Evolutionary conservation across 2,888 invertebrate species (phyloP).

Genomic region (Caenorhabditis auriculariae): DNA sequence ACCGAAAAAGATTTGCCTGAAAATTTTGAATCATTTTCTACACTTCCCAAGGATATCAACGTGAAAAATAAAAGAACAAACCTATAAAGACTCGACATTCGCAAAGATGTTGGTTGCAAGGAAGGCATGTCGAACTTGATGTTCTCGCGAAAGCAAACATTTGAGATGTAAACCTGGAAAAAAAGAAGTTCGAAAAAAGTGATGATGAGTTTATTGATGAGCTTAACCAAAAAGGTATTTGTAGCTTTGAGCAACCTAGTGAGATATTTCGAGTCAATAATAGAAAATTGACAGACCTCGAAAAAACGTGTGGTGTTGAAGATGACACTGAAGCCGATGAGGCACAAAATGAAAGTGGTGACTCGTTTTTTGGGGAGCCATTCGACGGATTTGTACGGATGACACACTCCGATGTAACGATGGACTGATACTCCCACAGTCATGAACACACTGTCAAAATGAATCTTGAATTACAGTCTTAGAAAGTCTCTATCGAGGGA

Average conservation of each 20-base stretch:
- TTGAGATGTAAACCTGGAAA: constrained; percentile 48
- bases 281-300: constrained; percentile 29
- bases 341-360: constrained; percentile 37
- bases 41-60: not conserved
- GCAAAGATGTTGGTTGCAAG: constrained; percentile 37
- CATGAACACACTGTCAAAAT: constrained; percentile 60
- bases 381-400: constrained; percentile 49
- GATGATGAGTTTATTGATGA: no score
- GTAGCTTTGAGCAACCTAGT: no score
- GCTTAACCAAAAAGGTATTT: no score
- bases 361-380: constrained; percentile 41
- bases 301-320: constrained; percentile 57
- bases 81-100: constrained; percentile 33
- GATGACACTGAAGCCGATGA: constrained; percentile 46
- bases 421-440: constrained; percentile 58
- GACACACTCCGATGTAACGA: constrained; percentile 58
- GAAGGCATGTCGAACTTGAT: constrained; percentile 54
- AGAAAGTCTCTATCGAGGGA: no score
- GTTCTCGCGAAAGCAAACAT: constrained; percentile 53
- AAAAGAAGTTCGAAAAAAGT: not conserved
- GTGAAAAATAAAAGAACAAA: constrained; percentile 5
- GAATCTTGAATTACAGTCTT: no score
- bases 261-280: not conserved
- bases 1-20: constrained; percentile 50
- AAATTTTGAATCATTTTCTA: not conserved